These are phyloP conservation scores for Grammomys surdaster DNA, from an alignment of 2,113 vertebrate genomes.

Conservation along the genomic window DNA sequence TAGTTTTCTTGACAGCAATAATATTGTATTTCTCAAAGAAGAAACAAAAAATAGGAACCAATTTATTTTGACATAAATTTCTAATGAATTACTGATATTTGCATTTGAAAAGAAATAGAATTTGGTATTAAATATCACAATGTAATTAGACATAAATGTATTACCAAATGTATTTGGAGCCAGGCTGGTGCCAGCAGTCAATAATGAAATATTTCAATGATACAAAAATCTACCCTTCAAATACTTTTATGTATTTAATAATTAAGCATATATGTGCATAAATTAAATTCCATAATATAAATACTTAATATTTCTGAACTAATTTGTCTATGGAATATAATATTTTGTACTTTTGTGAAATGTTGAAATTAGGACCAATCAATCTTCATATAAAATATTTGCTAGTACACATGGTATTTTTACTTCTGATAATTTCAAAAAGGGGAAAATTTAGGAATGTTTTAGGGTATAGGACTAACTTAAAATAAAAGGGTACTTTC, in stretches of 20 bases:
- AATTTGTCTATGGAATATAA: background rate
- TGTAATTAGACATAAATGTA: background rate
- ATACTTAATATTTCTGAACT: background rate
- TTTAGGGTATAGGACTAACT: accelerated
- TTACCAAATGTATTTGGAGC: background rate
- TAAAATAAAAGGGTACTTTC: background rate
- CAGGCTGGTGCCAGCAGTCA: background rate
- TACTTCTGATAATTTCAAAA: background rate
- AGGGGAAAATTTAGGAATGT: background rate
- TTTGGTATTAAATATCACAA: conserved; percentile 41
- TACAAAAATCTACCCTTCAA: background rate
- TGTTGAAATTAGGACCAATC: background rate
- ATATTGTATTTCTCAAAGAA: conserved; percentile 77
- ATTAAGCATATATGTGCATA: conserved; percentile 25
- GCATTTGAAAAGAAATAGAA: conserved; percentile 65
- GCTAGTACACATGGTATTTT: background rate
- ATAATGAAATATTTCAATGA: background rate
- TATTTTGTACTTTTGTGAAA: conserved; percentile 26
- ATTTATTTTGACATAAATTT: conserved; percentile 74
- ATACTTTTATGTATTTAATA: conserved; percentile 45
- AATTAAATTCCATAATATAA: background rate
- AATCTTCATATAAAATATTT: background rate
- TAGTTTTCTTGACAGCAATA: conserved; percentile 81
- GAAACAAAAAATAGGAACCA: conserved; percentile 77
- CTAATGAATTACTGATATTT: conserved; percentile 74